Evolutionary conservation across 1,140 invertebrate genomes (phyloP).

Genomic region (Brachionus rubens): DNA sequence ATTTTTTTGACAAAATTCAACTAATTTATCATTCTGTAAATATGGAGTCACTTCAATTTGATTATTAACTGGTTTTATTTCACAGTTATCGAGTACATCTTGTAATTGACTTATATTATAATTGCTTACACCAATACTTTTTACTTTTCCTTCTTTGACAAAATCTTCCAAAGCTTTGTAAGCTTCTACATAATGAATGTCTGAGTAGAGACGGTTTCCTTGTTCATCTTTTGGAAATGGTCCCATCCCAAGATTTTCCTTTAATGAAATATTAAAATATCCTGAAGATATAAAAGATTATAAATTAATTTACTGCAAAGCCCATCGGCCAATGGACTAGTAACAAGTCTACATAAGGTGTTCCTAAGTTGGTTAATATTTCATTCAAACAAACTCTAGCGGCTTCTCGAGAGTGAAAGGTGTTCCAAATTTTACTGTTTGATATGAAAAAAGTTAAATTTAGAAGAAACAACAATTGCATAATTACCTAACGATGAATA

Average conservation of each 20-base stretch:
- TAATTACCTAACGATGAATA: slow-evolving; percentile 41
- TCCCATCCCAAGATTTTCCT: slow-evolving; percentile 11
- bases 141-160: slow-evolving; percentile 47
- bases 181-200: slow-evolving; percentile 39
- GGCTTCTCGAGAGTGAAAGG: slow-evolving; percentile 17
- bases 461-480: not conserved
- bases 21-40: slow-evolving; percentile 56
- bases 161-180: slow-evolving; percentile 42
- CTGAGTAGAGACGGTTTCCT: slow-evolving; percentile 51
- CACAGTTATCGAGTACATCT: slow-evolving; percentile 53
- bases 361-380: slow-evolving; percentile 54
- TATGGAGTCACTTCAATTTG: slow-evolving; percentile 62
- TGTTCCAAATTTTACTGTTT: slow-evolving; percentile 44
- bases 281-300: slow-evolving; percentile 47
- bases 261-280: not conserved
- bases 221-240: slow-evolving; percentile 57
- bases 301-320: slow-evolving; percentile 51
- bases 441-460: not conserved
- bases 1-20: slow-evolving; percentile 56
- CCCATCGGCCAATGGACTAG: slow-evolving; percentile 58
- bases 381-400: slow-evolving; percentile 51
- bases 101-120: slow-evolving; percentile 56
- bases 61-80: slow-evolving; percentile 59
- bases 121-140: slow-evolving; percentile 60
- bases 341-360: slow-evolving; percentile 56